Conservation (phyloP, 2,113 vertebrate species). For the Isichthys henryi region DNA sequence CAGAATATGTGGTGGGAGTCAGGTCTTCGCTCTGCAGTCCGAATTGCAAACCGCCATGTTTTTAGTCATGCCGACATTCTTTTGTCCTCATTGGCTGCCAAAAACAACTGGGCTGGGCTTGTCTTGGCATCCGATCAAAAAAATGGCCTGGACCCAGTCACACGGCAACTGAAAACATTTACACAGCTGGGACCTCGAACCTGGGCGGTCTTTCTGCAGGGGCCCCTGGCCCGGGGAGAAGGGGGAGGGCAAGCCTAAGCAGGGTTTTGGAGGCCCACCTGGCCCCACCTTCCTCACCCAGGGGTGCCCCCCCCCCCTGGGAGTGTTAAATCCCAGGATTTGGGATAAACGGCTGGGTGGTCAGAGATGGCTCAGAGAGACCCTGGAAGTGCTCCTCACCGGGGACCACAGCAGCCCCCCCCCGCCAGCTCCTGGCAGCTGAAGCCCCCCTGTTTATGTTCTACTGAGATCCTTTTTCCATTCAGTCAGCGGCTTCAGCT, state of each 20-base stretch:
- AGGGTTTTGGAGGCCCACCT: not conserved
- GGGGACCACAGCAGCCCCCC: not conserved
- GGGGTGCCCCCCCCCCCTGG: not conserved
- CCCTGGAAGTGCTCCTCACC: no score
- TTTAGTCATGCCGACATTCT: slow-evolving; percentile 96
- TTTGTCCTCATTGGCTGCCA: slow-evolving; percentile 78
- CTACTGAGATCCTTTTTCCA: slow-evolving; percentile 14
- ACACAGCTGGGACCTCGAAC: slow-evolving; percentile 89
- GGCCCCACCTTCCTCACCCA: not conserved
- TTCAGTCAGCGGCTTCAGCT: not conserved
- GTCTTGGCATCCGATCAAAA: slow-evolving; percentile 89
- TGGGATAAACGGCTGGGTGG: no score
- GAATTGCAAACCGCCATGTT: slow-evolving; percentile 85
- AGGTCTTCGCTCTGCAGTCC: slow-evolving; percentile 77
- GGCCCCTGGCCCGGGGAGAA: slow-evolving; percentile 34
- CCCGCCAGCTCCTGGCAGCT: not conserved
- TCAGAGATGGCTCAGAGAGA: no score
- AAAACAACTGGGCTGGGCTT: slow-evolving; percentile 88
- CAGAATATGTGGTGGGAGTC: slow-evolving; percentile 74
- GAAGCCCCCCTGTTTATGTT: slow-evolving; percentile 6
- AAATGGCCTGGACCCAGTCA: slow-evolving; percentile 71
- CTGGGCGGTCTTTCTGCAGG: slow-evolving; percentile 67
- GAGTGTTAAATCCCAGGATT: no score
- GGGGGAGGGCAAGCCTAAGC: not conserved
- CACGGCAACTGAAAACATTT: slow-evolving; percentile 97